Percentiles rank a stretch among this genome's conserved stretches.
phyloP scores from a whole-genome alignment of 2,113 vertebrate species.

The Dipodomys merriami region DNA sequence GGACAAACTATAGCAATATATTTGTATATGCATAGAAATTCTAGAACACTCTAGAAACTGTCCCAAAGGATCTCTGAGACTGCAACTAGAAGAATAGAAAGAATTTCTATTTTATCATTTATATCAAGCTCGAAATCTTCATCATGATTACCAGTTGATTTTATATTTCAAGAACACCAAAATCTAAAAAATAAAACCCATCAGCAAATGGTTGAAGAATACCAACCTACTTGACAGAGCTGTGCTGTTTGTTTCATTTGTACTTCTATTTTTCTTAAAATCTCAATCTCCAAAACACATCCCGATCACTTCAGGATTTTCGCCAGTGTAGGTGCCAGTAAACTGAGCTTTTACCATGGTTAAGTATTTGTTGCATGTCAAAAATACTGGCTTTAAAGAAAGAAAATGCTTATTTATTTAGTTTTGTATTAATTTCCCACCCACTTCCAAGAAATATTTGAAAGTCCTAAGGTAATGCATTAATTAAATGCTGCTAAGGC shows the following conservation, averaged over 20 bases:
- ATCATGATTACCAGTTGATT: conserved; percentile 18
- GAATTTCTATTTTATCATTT: conserved; percentile 43
- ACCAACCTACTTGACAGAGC: conserved; percentile 8
- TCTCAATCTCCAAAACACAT: conserved; percentile 63
- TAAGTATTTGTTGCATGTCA: conserved; percentile 67
- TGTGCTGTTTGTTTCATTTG: conserved; percentile 56
- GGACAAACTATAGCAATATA: background rate
- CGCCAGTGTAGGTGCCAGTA: background rate
- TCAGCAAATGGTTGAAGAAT: conserved; percentile 18
- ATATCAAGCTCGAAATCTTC: conserved; percentile 43
- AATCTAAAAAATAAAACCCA: background rate
- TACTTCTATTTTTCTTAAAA: conserved; percentile 39
- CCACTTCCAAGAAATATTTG: conserved; percentile 73
- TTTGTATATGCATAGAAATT: conserved; percentile 38
- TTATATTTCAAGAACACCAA: conserved; percentile 53
- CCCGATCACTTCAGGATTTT: conserved; percentile 61
- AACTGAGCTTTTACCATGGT: conserved; percentile 67
- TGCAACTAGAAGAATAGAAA: background rate
- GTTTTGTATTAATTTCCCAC: conserved; percentile 74
- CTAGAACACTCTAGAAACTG: conserved; percentile 47
- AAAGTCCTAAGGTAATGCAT: conserved; percentile 73
- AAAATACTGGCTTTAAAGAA: conserved; percentile 69
- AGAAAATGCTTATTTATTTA: conserved; percentile 78
- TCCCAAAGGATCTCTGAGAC: conserved; percentile 4
- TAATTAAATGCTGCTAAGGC: conserved; percentile 74